Evolutionary conservation across 2,888 invertebrate species (phyloP).

Genomic region (Diadegma fenestrale): DNA sequence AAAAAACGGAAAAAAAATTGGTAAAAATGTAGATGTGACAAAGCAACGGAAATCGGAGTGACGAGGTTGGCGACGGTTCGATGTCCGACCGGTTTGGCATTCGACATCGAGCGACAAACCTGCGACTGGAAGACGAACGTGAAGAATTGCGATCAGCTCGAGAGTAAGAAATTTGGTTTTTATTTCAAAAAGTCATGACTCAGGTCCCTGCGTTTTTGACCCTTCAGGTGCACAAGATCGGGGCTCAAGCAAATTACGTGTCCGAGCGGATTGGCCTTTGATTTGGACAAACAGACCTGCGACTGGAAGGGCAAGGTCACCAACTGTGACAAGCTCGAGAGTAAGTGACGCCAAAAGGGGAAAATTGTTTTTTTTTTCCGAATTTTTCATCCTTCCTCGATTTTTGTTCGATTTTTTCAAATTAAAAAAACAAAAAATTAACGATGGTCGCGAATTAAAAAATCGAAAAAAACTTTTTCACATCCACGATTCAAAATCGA

Average conservation of each 20-base stretch:
- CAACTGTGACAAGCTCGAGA: constrained; percentile 98
- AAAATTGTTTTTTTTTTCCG: constrained; percentile 7
- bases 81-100: constrained; percentile 96
- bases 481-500: too few relatives aligned
- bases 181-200: constrained; percentile 73
- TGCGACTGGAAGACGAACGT: constrained; percentile 99
- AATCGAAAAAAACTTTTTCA: too few relatives aligned
- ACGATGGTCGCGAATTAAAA: too few relatives aligned
- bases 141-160: constrained; percentile 96
- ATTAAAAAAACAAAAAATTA: too few relatives aligned
- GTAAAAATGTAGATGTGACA: constrained; percentile 91
- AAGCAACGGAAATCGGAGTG: constrained; percentile 94
- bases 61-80: constrained; percentile 95
- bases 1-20: constrained; percentile 3
- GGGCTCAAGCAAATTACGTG: constrained; percentile 98
- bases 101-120: constrained; percentile 97
- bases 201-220: constrained; percentile 86
- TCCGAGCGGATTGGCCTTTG: constrained; percentile 98
- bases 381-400: constrained; percentile 59
- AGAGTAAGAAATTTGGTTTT: constrained; percentile 90
- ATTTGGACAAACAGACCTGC: constrained; percentile 99
- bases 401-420: constrained; percentile 15
- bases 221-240: constrained; percentile 95
- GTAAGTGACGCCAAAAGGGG: constrained; percentile 89
- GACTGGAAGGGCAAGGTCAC: constrained; percentile 99